Evolutionary conservation across 1,140 invertebrate species (phyloP).

Genomic region (Agraylea sexmaculata): DNA sequence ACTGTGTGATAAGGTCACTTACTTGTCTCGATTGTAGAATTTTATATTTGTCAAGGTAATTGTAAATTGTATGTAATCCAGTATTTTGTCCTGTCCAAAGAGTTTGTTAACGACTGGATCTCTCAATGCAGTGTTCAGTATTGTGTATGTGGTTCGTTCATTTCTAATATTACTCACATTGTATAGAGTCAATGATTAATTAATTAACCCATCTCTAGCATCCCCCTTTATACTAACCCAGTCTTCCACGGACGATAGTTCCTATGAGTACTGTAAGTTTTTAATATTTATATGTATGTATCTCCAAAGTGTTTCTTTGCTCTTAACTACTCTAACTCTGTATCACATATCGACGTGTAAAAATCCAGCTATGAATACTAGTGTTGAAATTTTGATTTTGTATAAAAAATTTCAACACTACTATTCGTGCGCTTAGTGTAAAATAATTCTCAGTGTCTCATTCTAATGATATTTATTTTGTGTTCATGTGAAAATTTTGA

Average conservation of each 20-base stretch:
- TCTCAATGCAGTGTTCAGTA: constrained; percentile 17
- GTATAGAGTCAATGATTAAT: not conserved
- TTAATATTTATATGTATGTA: constrained; percentile 6
- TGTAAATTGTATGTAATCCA: constrained; percentile 15
- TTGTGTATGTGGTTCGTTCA: constrained; percentile 9
- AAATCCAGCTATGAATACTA: constrained; percentile 12
- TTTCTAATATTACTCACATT: not conserved
- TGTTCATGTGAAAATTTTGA: too few species aligned
- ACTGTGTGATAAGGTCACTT: too few species aligned
- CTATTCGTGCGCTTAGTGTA: not conserved
- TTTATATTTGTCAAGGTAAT: constrained; percentile 9
- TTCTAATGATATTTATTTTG: too few species aligned
- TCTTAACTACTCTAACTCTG: constrained; percentile 20
- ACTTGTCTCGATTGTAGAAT: too few species aligned
- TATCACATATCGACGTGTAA: constrained; percentile 22
- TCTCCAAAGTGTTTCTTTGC: constrained; percentile 16
- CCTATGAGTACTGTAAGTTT: constrained; percentile 21
- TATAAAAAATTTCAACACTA: not conserved
- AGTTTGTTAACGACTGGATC: constrained; percentile 19
- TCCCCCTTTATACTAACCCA: constrained; percentile 19
- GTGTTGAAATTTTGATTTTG: constrained; percentile 1
- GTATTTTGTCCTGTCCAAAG: constrained; percentile 22
- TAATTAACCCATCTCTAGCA: constrained; percentile 8
- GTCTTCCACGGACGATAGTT: constrained; percentile 24
- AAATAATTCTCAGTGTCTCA: too few species aligned